phyloP scores from a whole-genome alignment of 2,113 vertebrate genomes.

The Corythornis vintsioides region DNA sequence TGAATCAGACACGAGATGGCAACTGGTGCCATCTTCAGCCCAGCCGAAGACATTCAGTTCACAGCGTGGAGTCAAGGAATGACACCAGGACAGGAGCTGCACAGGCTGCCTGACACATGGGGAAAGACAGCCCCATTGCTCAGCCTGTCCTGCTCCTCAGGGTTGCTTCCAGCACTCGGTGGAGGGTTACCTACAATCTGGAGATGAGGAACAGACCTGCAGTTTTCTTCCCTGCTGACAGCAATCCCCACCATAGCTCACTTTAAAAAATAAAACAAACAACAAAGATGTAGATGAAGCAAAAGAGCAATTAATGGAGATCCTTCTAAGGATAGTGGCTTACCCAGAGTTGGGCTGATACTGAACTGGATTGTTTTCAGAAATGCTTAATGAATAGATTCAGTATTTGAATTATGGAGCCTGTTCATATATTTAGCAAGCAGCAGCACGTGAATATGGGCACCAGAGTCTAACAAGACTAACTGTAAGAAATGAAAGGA shows the following conservation, averaged over 20 bases:
- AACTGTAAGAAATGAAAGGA: background rate
- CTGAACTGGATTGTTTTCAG: background rate
- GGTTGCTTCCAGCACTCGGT: background rate
- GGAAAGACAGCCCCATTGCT: background rate
- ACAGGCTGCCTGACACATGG: background rate
- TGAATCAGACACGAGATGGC: background rate
- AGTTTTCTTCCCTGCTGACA: background rate
- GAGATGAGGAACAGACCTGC: background rate
- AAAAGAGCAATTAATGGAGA: background rate
- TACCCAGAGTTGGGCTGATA: background rate
- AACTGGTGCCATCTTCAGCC: background rate
- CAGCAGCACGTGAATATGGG: background rate
- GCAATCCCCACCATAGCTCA: background rate
- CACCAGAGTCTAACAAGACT: background rate
- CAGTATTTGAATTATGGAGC: background rate
- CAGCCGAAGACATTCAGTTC: background rate
- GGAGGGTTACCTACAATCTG: background rate
- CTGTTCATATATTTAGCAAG: background rate
- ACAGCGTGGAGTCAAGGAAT: fast-evolving
- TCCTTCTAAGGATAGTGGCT: background rate
- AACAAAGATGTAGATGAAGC: background rate
- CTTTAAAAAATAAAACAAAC: background rate
- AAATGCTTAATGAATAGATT: background rate
- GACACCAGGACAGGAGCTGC: background rate
- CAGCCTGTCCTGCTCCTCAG: background rate